Percentiles rank a stretch among this genome's conserved stretches.
Conservation (phyloP, 2,888 invertebrate genomes). For the Aricia artaxerxes region DNA sequence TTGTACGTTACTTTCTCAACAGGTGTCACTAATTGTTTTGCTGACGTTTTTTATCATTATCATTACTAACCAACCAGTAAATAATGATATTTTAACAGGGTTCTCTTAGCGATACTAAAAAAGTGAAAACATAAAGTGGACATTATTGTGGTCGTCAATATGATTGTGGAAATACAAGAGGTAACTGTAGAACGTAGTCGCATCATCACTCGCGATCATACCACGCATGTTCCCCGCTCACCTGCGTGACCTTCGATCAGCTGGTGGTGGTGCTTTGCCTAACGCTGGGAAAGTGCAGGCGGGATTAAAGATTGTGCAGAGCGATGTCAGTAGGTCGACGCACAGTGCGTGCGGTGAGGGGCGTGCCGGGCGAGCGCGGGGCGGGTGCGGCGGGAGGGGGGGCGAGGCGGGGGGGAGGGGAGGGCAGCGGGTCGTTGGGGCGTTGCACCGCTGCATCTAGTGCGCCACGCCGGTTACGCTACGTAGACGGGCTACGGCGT, state of each 20-base stretch:
- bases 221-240: constrained; percentile 19
- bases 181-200: constrained; percentile 50
- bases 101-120: constrained; percentile 1
- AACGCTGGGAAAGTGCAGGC: constrained; percentile 56
- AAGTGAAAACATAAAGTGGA: constrained; percentile 44
- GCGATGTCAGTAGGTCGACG: constrained; percentile 78
- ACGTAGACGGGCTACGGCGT: constrained; percentile 51
- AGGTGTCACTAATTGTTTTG: constrained; percentile 15
- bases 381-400: constrained; percentile 38
- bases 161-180: constrained; percentile 78
- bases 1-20: constrained; percentile 7
- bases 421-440: constrained; percentile 55
- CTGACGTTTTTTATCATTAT: background rate
- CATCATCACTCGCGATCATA: constrained; percentile 26
- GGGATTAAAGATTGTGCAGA: constrained; percentile 77
- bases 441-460: constrained; percentile 74
- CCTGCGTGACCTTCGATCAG: constrained; percentile 23
- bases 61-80: background rate
- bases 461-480: constrained; percentile 63
- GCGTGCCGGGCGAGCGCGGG: constrained; percentile 44
- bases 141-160: constrained; percentile 53
- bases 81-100: constrained; percentile 17
- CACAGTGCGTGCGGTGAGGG: constrained; percentile 70
- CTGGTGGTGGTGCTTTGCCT: constrained; percentile 38
- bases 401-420: constrained; percentile 41